Evolutionary conservation across 2,797 vertebrate genomes (phyloP).

Genomic region (Chrysolophus pictus): DNA sequence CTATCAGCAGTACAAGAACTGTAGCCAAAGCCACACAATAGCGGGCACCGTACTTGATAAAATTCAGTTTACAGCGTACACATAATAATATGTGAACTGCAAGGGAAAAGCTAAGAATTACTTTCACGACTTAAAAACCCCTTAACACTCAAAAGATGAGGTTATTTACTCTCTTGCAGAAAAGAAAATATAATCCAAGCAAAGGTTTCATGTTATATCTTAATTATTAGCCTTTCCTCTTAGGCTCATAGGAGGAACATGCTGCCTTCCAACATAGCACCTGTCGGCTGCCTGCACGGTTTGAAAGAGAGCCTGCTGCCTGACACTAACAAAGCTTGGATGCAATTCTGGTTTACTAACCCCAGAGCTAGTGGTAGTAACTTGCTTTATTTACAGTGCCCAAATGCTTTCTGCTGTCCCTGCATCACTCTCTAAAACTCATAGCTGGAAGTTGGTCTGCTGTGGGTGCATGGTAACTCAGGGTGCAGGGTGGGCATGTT

Average conservation of each 20-base stretch:
- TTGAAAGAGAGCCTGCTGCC: slow-evolving; percentile 42
- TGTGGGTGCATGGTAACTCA: slow-evolving; percentile 29
- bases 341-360: slow-evolving; percentile 54
- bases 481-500: background rate
- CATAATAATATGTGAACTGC: background rate
- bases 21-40: background rate
- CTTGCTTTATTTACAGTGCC: background rate
- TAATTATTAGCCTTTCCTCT: background rate
- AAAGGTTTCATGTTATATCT: background rate
- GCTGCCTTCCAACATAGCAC: slow-evolving; percentile 79
- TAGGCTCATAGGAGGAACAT: slow-evolving; percentile 1
- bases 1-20: background rate
- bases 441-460: background rate
- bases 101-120: background rate
- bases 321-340: slow-evolving; percentile 55
- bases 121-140: background rate
- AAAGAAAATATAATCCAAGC: background rate
- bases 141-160: background rate
- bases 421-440: background rate
- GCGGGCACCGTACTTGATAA: background rate
- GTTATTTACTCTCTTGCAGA: background rate
- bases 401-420: background rate
- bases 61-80: background rate
- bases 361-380: background rate
- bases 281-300: slow-evolving; percentile 59